A percentile compares a stretch with the other conserved stretches of the same genome.
Evolutionary conservation across 1,140 invertebrate genomes (phyloP).

Genomic region (Metopolophium dirhodum): DNA sequence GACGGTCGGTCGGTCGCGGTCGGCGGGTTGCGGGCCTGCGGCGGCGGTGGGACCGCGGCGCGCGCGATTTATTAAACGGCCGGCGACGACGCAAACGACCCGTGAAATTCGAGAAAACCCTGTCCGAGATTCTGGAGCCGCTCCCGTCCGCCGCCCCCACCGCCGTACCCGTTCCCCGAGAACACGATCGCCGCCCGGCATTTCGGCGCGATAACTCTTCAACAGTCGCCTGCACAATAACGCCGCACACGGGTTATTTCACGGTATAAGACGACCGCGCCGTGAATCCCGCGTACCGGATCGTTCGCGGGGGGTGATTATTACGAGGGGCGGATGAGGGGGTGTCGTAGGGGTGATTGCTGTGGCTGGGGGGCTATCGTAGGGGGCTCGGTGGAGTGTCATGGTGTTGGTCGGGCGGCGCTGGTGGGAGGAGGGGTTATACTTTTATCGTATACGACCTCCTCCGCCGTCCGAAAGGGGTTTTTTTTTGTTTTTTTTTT

Average conservation of each 20-base stretch:
- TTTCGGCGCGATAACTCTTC: constrained; percentile 22
- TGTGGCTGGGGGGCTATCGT: background rate
- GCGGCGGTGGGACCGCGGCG: background rate
- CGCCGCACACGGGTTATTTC: constrained; percentile 23
- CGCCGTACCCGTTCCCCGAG: background rate
- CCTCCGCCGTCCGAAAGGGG: background rate
- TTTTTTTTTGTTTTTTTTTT: too few species aligned
- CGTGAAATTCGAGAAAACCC: constrained; percentile 50
- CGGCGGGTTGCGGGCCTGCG: background rate
- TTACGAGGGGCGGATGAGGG: too few species aligned
- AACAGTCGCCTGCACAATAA: constrained; percentile 33
- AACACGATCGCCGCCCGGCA: background rate
- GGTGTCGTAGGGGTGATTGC: too few species aligned
- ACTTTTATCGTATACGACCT: background rate
- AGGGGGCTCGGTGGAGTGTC: background rate
- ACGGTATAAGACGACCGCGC: background rate
- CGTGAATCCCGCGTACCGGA: too few species aligned
- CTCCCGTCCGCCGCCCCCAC: background rate
- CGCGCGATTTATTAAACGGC: constrained; percentile 43
- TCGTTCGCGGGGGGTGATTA: background rate
- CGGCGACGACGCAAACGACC: constrained; percentile 50
- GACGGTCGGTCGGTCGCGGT: background rate
- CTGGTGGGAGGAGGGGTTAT: too few species aligned
- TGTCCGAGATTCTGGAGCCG: constrained; percentile 23
- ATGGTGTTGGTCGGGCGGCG: too few species aligned